Percentiles rank a stretch among this genome's conserved stretches.
Conservation (phyloP, 2,888 invertebrate genomes). For the Antheraea yamamai region DNA sequence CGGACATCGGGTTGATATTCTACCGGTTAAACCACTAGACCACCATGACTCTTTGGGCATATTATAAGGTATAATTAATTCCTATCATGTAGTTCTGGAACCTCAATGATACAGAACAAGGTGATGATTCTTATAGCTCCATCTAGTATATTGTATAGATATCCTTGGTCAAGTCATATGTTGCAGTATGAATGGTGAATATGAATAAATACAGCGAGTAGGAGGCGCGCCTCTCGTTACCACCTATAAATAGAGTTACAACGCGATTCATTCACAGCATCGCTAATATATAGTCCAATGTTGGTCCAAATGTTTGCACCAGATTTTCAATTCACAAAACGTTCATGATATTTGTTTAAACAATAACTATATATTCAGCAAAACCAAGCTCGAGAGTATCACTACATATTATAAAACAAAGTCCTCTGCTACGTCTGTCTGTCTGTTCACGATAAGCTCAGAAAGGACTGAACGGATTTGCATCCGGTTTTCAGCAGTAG, state of each 20-base stretch:
- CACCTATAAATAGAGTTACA: not conserved
- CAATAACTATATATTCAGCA: no score
- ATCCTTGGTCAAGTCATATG: not conserved
- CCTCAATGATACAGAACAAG: not conserved
- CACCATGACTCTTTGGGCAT: no score
- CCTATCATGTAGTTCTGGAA: not conserved
- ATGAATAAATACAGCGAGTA: no score
- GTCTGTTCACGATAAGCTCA: no score
- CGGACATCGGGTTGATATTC: no score
- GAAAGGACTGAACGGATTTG: no score
- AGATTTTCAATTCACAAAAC: not conserved
- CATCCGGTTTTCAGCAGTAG: no score
- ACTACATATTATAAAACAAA: no score
- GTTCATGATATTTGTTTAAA: not conserved
- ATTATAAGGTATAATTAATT: no score
- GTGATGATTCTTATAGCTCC: not conserved
- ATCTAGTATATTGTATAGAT: not conserved
- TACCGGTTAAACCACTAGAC: no score
- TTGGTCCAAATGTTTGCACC: not conserved
- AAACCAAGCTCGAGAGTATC: no score
- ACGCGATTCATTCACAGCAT: slow-evolving; percentile 6
- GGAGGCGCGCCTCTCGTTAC: not conserved
- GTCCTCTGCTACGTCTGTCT: no score
- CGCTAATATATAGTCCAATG: not conserved
- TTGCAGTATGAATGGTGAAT: not conserved